These are phyloP conservation scores for Trachurus trachurus DNA, from an alignment of 2,797 vertebrate genomes.

Conservation along the genomic window DNA sequence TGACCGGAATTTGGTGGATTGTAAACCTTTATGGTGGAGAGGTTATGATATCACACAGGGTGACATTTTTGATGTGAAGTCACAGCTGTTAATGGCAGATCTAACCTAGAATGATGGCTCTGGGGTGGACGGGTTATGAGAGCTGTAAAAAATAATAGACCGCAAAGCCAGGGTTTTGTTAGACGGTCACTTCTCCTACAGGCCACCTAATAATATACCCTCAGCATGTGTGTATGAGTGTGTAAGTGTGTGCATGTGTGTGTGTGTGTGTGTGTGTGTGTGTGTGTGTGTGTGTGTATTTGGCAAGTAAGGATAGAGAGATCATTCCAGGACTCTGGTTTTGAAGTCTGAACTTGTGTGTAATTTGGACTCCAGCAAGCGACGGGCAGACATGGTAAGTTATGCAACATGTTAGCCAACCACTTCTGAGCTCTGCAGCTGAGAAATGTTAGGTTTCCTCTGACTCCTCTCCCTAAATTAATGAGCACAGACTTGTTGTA, in stretches of 20 bases:
- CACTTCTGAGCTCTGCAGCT: not conserved
- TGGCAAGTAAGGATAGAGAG: constrained; percentile 2
- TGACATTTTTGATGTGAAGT: constrained; percentile 49
- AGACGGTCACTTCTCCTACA: constrained; percentile 16
- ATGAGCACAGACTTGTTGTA: not conserved
- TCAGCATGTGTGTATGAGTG: not conserved
- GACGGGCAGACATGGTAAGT: not conserved
- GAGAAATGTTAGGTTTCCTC: not conserved
- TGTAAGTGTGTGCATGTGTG: not conserved
- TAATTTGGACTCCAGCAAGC: constrained; percentile 4
- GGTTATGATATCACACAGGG: constrained; percentile 35
- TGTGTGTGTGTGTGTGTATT: constrained; percentile 5
- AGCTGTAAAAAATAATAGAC: constrained; percentile 60
- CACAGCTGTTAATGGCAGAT: constrained; percentile 36
- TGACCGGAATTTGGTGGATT: constrained; percentile 27
- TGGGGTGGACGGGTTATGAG: constrained; percentile 44
- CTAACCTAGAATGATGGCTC: constrained; percentile 45
- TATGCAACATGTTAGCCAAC: not conserved
- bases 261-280: constrained; percentile 1
- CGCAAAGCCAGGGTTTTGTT: constrained; percentile 38
- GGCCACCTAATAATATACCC: constrained; percentile 17
- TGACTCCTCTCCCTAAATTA: not conserved
- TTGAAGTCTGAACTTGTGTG: not conserved
- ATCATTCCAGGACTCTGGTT: constrained; percentile 5
- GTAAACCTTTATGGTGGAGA: constrained; percentile 56